Evolutionary conservation across 2,113 vertebrate genomes (phyloP).

Genomic region (Colossoma macropomum): DNA sequence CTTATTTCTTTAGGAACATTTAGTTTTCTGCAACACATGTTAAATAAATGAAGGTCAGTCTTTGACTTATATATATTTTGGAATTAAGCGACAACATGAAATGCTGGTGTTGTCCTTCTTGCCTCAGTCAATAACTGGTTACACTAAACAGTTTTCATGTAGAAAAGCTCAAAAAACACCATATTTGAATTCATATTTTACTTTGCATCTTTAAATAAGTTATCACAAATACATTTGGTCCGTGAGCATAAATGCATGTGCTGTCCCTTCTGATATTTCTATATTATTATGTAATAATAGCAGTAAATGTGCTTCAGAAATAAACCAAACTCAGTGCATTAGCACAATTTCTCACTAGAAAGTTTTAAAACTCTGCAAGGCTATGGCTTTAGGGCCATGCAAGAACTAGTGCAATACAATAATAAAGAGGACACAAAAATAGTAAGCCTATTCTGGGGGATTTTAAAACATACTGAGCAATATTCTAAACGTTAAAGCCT

Average conservation of each 20-base stretch:
- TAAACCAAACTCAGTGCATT: neutral
- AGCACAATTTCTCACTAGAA: neutral
- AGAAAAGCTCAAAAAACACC: neutral
- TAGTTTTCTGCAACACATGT: too few relatives aligned
- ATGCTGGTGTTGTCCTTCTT: neutral
- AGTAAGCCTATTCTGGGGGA: neutral
- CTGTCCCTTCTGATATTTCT: neutral
- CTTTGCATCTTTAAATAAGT: neutral
- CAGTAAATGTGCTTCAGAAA: neutral
- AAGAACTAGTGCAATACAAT: neutral
- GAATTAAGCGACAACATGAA: too few relatives aligned
- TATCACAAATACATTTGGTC: neutral
- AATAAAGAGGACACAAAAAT: neutral
- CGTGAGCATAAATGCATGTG: neutral
- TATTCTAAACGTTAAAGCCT: neutral
- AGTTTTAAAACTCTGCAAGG: neutral
- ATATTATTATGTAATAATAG: neutral
- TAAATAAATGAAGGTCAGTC: too few relatives aligned
- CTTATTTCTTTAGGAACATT: too few relatives aligned
- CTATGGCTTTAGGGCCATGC: neutral
- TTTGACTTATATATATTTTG: too few relatives aligned
- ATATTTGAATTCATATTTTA: neutral
- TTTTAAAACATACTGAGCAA: neutral
- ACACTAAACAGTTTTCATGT: neutral
- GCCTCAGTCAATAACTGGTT: neutral